Conservation (phyloP, 2,888 invertebrate genomes). For the Automeris io region DNA sequence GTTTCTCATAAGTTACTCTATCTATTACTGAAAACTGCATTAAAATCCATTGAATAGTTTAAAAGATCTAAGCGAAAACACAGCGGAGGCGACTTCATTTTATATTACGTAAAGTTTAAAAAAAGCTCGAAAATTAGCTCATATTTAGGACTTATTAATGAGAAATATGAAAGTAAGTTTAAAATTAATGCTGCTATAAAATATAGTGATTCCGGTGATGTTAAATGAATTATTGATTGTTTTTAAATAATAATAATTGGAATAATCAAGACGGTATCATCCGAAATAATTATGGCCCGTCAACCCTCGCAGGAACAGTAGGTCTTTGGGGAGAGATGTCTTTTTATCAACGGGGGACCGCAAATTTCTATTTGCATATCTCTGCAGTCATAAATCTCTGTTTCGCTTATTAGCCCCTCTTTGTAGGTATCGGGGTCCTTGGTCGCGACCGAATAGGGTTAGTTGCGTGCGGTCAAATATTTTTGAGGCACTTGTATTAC, state of each 20-base stretch:
- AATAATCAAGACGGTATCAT: conserved; percentile 19
- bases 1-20: too few relatives aligned
- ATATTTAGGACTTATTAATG: too few relatives aligned
- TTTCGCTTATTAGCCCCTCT: conserved; percentile 72
- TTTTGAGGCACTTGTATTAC: too few relatives aligned
- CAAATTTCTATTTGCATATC: conserved; percentile 77
- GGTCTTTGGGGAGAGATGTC: conserved; percentile 54
- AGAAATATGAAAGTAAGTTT: too few relatives aligned
- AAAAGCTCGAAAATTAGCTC: too few relatives aligned
- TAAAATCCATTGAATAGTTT: too few relatives aligned
- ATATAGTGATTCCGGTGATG: too few relatives aligned
- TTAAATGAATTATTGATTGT: not conserved
- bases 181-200: too few relatives aligned
- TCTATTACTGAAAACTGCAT: too few relatives aligned
- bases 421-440: conserved; percentile 35
- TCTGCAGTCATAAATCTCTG: conserved; percentile 74
- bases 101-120: too few relatives aligned
- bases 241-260: conserved; percentile 1
- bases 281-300: conserved; percentile 62
- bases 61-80: too few relatives aligned
- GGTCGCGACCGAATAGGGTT: conserved; percentile 41
- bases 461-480: conserved; percentile 17
- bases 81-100: too few relatives aligned
- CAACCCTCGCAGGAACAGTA: conserved; percentile 66
- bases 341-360: conserved; percentile 73